phyloP scores from a whole-genome alignment of 2,113 vertebrate species.

The Brienomyrus brachyistius region DNA sequence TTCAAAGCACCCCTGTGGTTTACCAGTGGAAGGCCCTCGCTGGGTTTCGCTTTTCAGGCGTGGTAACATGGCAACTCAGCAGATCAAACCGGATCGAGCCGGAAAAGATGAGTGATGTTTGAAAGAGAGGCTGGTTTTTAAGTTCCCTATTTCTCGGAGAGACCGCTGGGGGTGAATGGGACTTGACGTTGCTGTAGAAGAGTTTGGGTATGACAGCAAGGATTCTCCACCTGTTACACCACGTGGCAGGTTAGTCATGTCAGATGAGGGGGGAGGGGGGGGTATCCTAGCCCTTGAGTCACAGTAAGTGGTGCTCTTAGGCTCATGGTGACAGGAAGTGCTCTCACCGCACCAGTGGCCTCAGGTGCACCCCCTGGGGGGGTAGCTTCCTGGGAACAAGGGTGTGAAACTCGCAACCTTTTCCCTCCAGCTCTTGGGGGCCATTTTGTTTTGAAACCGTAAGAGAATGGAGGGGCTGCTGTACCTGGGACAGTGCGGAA shows the following conservation, averaged over 20 bases:
- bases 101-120: neutral
- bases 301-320: neutral
- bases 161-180: neutral
- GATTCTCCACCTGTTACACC: neutral
- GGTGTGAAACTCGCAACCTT: neutral
- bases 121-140: neutral
- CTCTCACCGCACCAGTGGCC: slow-evolving; percentile 41
- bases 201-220: neutral
- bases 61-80: neutral
- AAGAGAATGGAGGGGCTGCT: neutral
- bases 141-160: neutral
- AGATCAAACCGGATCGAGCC: neutral
- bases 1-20: neutral
- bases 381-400: neutral
- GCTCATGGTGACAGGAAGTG: slow-evolving; percentile 34
- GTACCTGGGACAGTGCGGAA: neutral
- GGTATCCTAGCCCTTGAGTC: neutral
- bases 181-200: neutral
- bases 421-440: neutral
- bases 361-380: neutral
- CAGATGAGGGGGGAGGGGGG: neutral
- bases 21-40: neutral
- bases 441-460: neutral
- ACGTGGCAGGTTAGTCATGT: neutral
- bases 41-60: neutral